A percentile compares a stretch with the other conserved stretches of the same genome.
phyloP scores from a whole-genome alignment of 1,140 invertebrate genomes.

The Aphidius ervi region DNA sequence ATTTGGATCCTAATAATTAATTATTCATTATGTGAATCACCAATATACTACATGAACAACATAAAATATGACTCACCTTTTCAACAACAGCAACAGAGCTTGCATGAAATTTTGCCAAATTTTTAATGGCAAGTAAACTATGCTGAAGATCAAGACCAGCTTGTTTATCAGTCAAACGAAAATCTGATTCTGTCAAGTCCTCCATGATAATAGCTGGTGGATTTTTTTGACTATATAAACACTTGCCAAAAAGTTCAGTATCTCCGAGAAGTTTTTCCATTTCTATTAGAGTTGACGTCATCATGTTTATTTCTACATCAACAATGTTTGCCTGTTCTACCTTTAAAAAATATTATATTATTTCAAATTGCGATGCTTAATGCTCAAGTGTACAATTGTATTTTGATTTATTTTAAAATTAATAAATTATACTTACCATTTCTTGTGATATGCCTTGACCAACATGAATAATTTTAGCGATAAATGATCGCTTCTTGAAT shows the following conservation, averaged over 20 bases:
- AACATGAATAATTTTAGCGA: too few relatives aligned
- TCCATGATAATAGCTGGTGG: constrained; percentile 52
- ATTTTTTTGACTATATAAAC: constrained; percentile 35
- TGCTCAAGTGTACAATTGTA: too few relatives aligned
- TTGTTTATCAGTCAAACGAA: constrained; percentile 53
- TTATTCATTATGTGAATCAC: constrained; percentile 32
- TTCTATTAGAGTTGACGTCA: constrained; percentile 37
- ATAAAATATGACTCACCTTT: constrained; percentile 37
- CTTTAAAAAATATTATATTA: constrained; percentile 20
- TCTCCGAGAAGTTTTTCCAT: constrained; percentile 30
- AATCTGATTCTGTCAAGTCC: constrained; percentile 55
- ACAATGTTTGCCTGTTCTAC: constrained; percentile 34
- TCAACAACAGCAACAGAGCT: constrained; percentile 53
- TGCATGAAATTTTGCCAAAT: constrained; percentile 59
- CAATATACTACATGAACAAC: constrained; percentile 22
- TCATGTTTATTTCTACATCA: constrained; percentile 45
- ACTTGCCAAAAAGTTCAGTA: constrained; percentile 29
- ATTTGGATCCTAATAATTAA: constrained; percentile 44
- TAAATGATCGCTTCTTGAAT: too few relatives aligned
- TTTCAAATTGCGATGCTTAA: too few relatives aligned
- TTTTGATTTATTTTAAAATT: too few relatives aligned
- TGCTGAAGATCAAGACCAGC: constrained; percentile 54
- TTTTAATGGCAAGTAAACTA: constrained; percentile 50
- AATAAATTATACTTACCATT: too few relatives aligned
- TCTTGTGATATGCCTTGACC: too few relatives aligned